phyloP scores from a whole-genome alignment of 2,888 invertebrate genomes.

The Cremastobaeus sp. region DNA sequence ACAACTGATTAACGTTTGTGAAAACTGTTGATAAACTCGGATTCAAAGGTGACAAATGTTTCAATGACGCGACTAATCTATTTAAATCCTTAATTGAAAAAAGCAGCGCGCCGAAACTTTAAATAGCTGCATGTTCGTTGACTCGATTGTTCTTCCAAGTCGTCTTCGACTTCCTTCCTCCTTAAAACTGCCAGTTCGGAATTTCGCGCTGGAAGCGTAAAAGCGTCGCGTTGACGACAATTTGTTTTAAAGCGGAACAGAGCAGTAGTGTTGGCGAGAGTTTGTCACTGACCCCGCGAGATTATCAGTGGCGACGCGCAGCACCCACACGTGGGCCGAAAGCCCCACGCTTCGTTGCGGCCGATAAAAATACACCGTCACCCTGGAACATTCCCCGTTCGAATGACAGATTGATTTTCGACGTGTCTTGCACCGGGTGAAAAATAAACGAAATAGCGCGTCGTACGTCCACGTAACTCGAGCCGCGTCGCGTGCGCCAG shows the following conservation, averaged over 20 bases:
- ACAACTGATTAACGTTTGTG: too few relatives aligned
- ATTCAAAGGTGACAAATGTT: too few relatives aligned
- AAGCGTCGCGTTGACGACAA: constrained; percentile 11
- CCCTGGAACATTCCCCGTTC: constrained; percentile 52
- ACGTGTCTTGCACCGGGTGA: constrained; percentile 25
- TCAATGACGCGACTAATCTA: too few relatives aligned
- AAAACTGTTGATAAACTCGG: too few relatives aligned
- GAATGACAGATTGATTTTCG: constrained; percentile 57
- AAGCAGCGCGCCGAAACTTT: constrained; percentile 21
- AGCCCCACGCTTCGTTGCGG: constrained; percentile 53
- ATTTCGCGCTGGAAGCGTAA: constrained; percentile 29
- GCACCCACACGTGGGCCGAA: constrained; percentile 51
- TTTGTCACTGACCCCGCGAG: constrained; percentile 63
- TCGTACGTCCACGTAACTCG: constrained; percentile 35
- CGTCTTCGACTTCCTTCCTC: constrained; percentile 35
- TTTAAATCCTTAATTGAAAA: constrained; percentile 35
- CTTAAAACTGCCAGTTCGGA: constrained; percentile 29
- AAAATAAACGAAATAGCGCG: constrained; percentile 38
- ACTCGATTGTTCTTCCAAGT: constrained; percentile 30
- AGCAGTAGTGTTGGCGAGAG: too few relatives aligned
- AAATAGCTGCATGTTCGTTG: constrained; percentile 42
- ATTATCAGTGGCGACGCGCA: constrained; percentile 60
- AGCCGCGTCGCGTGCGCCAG: too few relatives aligned
- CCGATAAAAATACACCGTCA: constrained; percentile 61
- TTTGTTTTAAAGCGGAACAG: too few relatives aligned